Percentiles rank a stretch among this genome's conserved stretches.
phyloP scores from a whole-genome alignment of 1,140 invertebrate genomes.

The Drosophila ananassae region DNA sequence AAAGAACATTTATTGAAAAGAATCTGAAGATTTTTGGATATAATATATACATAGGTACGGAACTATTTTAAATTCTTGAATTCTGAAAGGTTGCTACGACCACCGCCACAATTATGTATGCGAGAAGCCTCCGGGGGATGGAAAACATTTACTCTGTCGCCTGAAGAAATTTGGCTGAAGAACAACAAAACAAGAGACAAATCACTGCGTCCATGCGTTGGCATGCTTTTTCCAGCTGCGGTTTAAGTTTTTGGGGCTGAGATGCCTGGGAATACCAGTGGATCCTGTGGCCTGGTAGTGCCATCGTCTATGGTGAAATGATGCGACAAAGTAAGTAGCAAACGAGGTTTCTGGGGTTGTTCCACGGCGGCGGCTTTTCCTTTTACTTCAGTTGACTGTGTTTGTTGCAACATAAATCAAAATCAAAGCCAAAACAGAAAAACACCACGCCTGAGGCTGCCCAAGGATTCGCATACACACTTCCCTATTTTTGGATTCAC shows the following conservation, averaged over 20 bases:
- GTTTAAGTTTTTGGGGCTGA: conserved; percentile 4
- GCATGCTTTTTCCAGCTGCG: conserved; percentile 57
- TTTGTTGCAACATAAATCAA: conserved; percentile 81
- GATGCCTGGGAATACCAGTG: neutral
- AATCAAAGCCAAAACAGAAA: conserved; percentile 70
- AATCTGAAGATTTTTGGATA: neutral
- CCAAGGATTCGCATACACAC: conserved; percentile 39
- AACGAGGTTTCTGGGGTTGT: conserved; percentile 66
- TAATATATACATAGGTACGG: no score
- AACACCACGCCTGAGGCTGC: conserved; percentile 54
- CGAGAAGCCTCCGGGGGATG: conserved; percentile 31
- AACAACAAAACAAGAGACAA: conserved; percentile 26
- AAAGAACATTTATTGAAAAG: neutral
- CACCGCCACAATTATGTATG: conserved; percentile 45
- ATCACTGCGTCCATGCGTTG: conserved; percentile 53
- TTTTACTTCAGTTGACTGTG: conserved; percentile 51
- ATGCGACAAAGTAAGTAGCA: conserved; percentile 81
- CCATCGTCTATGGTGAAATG: conserved; percentile 63
- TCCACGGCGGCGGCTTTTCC: conserved; percentile 28
- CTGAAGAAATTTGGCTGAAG: conserved; percentile 26
- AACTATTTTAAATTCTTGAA: neutral
- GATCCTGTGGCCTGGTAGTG: neutral
- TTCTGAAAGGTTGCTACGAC: conserved; percentile 6
- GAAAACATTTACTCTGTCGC: conserved; percentile 38
- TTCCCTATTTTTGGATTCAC: conserved; percentile 44